These are phyloP conservation scores for Arvicanthis niloticus DNA, from an alignment of 2,113 vertebrate genomes.

Conservation along the genomic window DNA sequence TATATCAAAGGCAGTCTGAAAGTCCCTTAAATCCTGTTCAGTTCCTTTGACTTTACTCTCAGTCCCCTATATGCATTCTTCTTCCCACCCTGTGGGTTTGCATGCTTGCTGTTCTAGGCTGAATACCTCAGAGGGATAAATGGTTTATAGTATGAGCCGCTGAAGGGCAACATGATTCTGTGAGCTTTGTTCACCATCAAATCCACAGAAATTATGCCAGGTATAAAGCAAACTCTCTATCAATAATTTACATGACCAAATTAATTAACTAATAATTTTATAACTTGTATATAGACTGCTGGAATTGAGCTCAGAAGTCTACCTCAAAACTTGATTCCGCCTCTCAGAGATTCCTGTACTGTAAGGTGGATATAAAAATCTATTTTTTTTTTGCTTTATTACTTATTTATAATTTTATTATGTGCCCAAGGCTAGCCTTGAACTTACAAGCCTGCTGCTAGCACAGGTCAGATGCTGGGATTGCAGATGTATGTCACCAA, in stretches of 20 bases:
- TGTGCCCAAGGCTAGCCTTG: neutral
- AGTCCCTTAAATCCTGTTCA: neutral
- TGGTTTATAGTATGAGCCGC: neutral
- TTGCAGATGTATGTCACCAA: neutral
- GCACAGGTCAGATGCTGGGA: too few relatives aligned
- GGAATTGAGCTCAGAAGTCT: neutral
- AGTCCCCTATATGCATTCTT: neutral
- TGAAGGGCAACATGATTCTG: neutral
- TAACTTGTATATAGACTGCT: neutral
- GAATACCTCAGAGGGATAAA: neutral
- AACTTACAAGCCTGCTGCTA: neutral
- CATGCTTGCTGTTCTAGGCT: neutral
- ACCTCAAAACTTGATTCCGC: conserved; percentile 26
- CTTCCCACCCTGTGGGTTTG: neutral
- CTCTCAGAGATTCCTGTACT: conserved; percentile 5
- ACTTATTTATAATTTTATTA: neutral
- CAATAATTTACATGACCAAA: conserved; percentile 1
- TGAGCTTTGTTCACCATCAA: neutral
- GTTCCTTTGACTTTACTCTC: neutral
- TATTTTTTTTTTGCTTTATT: neutral
- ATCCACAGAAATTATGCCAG: neutral
- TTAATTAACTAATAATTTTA: neutral
- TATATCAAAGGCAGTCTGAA: neutral
- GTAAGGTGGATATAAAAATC: neutral
- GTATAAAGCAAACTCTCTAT: neutral